Percentiles rank a stretch among this genome's conserved stretches.
These are phyloP conservation scores for Drusus annulatus DNA, from an alignment of 1,140 invertebrate genomes.

Conservation along the genomic window DNA sequence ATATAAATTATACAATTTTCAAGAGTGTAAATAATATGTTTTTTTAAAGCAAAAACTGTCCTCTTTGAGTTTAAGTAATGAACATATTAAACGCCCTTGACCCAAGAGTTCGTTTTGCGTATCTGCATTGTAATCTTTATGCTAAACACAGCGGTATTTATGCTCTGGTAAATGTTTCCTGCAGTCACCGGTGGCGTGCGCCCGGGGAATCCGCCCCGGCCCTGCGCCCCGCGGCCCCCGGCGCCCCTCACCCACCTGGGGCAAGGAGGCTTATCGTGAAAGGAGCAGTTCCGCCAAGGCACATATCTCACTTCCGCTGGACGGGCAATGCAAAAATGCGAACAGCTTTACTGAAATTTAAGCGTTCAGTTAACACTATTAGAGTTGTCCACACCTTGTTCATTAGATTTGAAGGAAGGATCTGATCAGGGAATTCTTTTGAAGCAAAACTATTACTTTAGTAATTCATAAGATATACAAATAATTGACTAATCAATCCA, in stretches of 20 bases:
- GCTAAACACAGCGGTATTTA: constrained; percentile 22
- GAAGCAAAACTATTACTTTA: no score
- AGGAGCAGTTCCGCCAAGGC: constrained; percentile 17
- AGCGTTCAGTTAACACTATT: no score
- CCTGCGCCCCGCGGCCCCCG: not conserved
- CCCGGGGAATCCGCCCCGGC: not conserved
- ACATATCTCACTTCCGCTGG: constrained; percentile 30
- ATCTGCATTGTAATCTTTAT: constrained; percentile 7
- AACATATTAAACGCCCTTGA: constrained; percentile 18
- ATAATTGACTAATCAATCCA: no score
- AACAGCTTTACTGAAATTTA: not conserved
- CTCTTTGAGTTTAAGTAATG: not conserved
- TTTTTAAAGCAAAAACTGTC: no score
- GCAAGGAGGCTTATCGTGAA: constrained; percentile 27
- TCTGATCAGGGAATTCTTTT: no score
- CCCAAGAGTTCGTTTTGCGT: not conserved
- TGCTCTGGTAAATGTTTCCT: constrained; percentile 40
- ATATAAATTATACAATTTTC: no score
- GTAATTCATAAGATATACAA: no score
- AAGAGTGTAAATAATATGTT: no score
- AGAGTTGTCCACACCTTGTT: no score
- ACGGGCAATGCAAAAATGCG: not conserved
- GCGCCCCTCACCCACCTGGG: not conserved
- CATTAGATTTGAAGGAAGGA: no score
- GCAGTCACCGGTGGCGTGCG: constrained; percentile 1